Evolutionary conservation across 2,797 vertebrate species (phyloP), one percentile per base, ranked within the genome.

Genomic region (Pteronotus mesoamericanus): DNA sequence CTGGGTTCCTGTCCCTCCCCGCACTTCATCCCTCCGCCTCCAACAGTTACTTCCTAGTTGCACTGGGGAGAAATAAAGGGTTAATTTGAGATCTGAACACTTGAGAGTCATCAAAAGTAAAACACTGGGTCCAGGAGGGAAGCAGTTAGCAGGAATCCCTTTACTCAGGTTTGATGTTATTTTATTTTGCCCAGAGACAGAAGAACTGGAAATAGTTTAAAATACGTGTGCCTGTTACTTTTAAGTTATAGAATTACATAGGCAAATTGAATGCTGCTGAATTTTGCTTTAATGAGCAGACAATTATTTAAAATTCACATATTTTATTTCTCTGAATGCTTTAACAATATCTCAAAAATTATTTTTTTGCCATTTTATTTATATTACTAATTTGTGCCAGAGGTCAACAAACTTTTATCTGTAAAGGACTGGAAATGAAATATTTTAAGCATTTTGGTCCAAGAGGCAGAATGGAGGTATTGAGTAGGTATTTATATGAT

Each of bases 281-380:
- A 66, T 32, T 86, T 26, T 89, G 14, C 22, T 75, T 46, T 57
- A 92, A 68, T 61, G 29, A 86, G 34, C 34, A 19, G 21, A 39
- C 34, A 29, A 51, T 79, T 86, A 83, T 29, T 66, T 78, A 77
- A 75, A 82, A 39, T 44, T 74, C 46, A 37, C 55, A 3, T 42
- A 14, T 93, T 88, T 92, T 92, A 14, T 89, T 95, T 94, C 18
- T 68, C 9, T 53, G 55, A 24, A 83, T 21, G 5, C 44, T 72
- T 80, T 72, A 89, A 61, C 29, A 85, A 29, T 90, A 94, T 83
- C 48, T 72, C 66, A 85, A 85, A 46, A 66, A 11, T 85, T 51
- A 18, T 37, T 61, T 94, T 94, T 93, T 72, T 64, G 64, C 64
- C 21, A 75, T 42, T 69, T 84, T 91, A 85, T 86, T 93, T 94